Percentiles rank a stretch among this genome's conserved stretches.
phyloP scores from a whole-genome alignment of 1,140 invertebrate species.

The Triops longicaudatus region DNA sequence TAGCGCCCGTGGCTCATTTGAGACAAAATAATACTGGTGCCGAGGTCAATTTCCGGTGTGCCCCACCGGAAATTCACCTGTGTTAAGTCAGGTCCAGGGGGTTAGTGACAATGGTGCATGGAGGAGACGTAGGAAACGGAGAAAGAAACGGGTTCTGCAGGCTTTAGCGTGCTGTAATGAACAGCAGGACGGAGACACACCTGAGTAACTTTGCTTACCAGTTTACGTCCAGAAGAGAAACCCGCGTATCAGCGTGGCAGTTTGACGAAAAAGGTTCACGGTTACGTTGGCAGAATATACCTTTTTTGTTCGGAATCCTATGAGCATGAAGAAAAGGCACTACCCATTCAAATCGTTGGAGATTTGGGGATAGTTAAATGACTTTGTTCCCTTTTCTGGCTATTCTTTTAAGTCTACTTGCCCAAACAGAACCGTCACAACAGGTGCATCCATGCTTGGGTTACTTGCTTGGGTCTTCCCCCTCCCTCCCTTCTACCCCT shows the following conservation, averaged over 20 bases:
- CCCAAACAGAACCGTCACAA: neutral
- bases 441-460: conserved; percentile 13
- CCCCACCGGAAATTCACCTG: conserved; percentile 9
- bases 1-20: neutral
- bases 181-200: neutral
- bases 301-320: neutral
- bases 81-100: conserved; percentile 5
- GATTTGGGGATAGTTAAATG: neutral
- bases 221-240: neutral
- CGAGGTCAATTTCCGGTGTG: conserved; percentile 11
- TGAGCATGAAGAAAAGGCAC: neutral
- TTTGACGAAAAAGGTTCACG: neutral
- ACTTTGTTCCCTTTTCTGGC: neutral
- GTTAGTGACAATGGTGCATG: neutral
- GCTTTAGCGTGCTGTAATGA: neutral
- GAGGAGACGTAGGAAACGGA: neutral
- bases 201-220: neutral
- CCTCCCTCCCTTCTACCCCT: neutral
- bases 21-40: neutral
- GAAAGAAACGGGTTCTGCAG: neutral
- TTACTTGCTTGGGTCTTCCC: neutral
- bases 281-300: neutral
- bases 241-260: neutral
- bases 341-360: neutral
- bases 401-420: neutral